Evolutionary conservation across 1,140 invertebrate genomes (phyloP), one percentile per base, ranked within the genome.

Genomic region (Drosophila tropicalis): DNA sequence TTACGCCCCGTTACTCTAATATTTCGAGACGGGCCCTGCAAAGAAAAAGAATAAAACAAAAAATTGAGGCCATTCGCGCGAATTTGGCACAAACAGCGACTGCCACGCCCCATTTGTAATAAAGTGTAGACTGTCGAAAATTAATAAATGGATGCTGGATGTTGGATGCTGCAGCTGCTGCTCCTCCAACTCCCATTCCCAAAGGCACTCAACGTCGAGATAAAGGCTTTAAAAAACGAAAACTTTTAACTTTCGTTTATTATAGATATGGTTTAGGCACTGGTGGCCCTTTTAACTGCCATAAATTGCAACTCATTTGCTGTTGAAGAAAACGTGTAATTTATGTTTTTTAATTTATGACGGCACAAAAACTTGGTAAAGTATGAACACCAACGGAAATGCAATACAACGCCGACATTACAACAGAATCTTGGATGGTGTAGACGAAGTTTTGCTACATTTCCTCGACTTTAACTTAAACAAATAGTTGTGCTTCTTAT

Each of bases 121-220:
- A 61, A 67, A 70, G 62, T 60, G 71, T 60, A 63, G 62, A 67
- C 66, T 74, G 83, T 87, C 83, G 70, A 87, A 89, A 87, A 83
- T 87, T 87, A 87, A 87, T 89, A 83, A 87, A 87, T 81, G 78
- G 68, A 47, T 64, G 63, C 68, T 65, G 81, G 67, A 62, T 72
- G 70, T 15, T 36, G 36, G 36, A 9, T 36, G 44, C 70, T 22
- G 44, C 44, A 22, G 44, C 44, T 22, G 44, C 44, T 51, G 44
- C 44, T 39, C 12, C 17, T 22, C 10, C 6, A 9, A 47, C 44
- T 19, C 44, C 15, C 41, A 5, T 1, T 47, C 6, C 5, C 5
- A 22, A 3, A 19, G 44, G 7, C 17, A 22, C 44, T 51, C 44
- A 51, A 51, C 44, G 44, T 51, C 44, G 22, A 51, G 44, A 9